Evolutionary conservation across 2,888 invertebrate genomes (phyloP), one percentile per base, ranked within the genome.

Genomic region (Sinodicranocentrus sp.): DNA sequence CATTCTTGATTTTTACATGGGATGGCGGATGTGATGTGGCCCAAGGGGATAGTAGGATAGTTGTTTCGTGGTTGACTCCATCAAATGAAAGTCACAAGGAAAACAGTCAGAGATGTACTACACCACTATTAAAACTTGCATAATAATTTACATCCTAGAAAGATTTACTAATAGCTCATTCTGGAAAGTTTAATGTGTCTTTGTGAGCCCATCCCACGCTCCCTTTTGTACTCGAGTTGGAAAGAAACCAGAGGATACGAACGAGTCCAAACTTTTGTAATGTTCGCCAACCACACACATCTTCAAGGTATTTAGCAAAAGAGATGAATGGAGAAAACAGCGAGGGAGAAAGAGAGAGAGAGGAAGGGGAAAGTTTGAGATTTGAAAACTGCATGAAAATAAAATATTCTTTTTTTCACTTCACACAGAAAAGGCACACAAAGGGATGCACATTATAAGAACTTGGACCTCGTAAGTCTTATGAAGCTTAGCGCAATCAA

Each of bases 141-240:
- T 79, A 71, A 79, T 71, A 79, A 79, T 79, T 79, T 79, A 79
- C 61, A 21, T 79, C 79, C 61, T 70, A 63, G 71, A 79, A 79
- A 79, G 79, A 79, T 79, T 79, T 71, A 71, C 71, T 71, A 79
- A 79, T 79, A 79, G 79, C 79, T 79, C 79, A 79, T 79, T 71
- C 79, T 33, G 21, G 17, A 65, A 67, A 54, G 39, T 76, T 54
- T 67, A 52, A 76, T 67, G 54, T 63, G 65, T 63, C 59, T 70
- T 73, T 61, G 48, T 75, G n/a, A n/a, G n/a, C n/a, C n/a, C n/a
- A n/a, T n/a, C n/a, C n/a, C n/a, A n/a, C n/a, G n/a, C 48, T 28
- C 28, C 63, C 33, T 39, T 43, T 70, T 52, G 2, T 15, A 19
- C 6, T 21, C 10, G 54, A 15, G 23, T 76, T 54, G 19, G 52